These are phyloP conservation scores for Onthophagus taurus DNA, from an alignment of 1,140 invertebrate species.

Conservation along the genomic window DNA sequence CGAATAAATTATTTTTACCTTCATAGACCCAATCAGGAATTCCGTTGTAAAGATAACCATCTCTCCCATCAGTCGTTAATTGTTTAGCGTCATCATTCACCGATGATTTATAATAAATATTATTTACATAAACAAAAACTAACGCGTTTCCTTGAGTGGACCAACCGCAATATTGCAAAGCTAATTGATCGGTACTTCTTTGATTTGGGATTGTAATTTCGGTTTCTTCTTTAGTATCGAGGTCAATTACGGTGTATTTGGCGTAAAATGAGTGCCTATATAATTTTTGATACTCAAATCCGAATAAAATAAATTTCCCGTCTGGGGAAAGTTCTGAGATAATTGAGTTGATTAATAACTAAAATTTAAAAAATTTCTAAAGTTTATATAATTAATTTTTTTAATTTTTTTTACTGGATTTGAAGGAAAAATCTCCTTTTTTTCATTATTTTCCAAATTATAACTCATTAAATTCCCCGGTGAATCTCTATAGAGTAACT, in stretches of 20 bases:
- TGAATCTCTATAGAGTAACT: background rate
- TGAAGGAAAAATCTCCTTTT: too few relatives aligned
- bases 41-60: constrained; percentile 59
- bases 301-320: constrained; percentile 41
- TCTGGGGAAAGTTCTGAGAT: constrained; percentile 42
- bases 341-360: too few relatives aligned
- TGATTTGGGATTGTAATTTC: constrained; percentile 11
- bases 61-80: constrained; percentile 44
- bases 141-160: constrained; percentile 58
- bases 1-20: constrained; percentile 40
- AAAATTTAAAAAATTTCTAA: background rate
- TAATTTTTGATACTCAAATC: constrained; percentile 45
- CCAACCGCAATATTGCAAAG: constrained; percentile 52
- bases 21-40: constrained; percentile 77
- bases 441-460: too few relatives aligned
- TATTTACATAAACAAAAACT: constrained; percentile 70
- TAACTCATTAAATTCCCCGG: background rate
- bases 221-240: constrained; percentile 11
- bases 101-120: constrained; percentile 48
- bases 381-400: too few relatives aligned
- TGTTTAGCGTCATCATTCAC: constrained; percentile 8
- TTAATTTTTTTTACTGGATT: too few relatives aligned
- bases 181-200: constrained; percentile 2
- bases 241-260: constrained; percentile 23
- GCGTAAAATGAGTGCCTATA: constrained; percentile 39